These are phyloP conservation scores for Chrosomus eos DNA, from an alignment of 2,797 vertebrate species.

Conservation along the genomic window DNA sequence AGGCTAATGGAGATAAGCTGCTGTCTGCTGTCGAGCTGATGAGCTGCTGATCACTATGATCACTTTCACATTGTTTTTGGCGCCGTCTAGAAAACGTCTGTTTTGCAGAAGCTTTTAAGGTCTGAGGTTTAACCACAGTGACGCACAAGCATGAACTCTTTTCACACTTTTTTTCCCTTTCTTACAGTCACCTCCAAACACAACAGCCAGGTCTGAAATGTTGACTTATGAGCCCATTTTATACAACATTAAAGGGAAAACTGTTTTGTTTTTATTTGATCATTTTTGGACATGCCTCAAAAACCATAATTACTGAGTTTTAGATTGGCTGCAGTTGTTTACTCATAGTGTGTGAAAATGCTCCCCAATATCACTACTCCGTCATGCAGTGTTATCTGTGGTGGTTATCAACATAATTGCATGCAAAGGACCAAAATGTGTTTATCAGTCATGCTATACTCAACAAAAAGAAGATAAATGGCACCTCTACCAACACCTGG, in stretches of 20 bases:
- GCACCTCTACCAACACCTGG: too few species aligned
- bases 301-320: not conserved
- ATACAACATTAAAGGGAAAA: not conserved
- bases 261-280: not conserved
- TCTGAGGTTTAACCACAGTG: conserved; percentile 59
- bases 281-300: not conserved
- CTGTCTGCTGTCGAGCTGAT: not conserved
- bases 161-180: not conserved
- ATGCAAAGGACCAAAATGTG: not conserved
- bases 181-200: not conserved
- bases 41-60: not conserved
- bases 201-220: not conserved
- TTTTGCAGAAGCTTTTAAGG: conserved; percentile 59
- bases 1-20: conserved; percentile 11
- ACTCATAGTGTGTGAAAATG: not conserved
- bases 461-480: not conserved
- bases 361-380: not conserved
- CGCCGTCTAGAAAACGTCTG: conserved; percentile 1
- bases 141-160: conserved; percentile 47
- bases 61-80: conserved; percentile 31
- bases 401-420: not conserved
- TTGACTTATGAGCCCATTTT: not conserved
- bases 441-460: not conserved
- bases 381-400: conserved; percentile 1
- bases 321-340: not conserved